These are phyloP conservation scores for Ctena decussata DNA, from an alignment of 2,888 invertebrate genomes.

Conservation along the genomic window DNA sequence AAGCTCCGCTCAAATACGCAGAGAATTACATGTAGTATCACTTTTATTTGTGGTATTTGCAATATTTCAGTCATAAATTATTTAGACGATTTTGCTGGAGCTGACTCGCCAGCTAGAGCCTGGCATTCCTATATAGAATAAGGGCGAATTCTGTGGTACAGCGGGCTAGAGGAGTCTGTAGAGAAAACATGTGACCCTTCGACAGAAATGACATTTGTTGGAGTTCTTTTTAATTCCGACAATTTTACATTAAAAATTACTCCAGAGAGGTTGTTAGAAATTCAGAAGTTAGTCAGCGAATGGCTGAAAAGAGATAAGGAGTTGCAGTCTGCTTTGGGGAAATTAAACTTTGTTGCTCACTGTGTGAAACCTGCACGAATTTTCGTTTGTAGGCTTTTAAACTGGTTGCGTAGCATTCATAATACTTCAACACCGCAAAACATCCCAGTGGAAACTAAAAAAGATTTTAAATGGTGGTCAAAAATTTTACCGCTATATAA, in stretches of 20 bases:
- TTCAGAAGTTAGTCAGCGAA: background rate
- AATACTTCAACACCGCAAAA: background rate
- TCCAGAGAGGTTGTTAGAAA: background rate
- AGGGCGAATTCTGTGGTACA: background rate
- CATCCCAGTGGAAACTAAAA: background rate
- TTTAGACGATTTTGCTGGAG: background rate
- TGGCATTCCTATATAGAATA: background rate
- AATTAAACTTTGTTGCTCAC: background rate
- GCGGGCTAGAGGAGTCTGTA: background rate
- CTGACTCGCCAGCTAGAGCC: background rate
- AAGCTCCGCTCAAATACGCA: background rate
- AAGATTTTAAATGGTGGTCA: background rate
- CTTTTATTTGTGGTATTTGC: background rate
- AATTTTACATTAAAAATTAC: background rate
- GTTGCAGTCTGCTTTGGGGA: background rate
- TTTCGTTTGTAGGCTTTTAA: background rate
- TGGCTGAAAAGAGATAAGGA: background rate
- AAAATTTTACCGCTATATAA: background rate
- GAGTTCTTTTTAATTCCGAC: background rate
- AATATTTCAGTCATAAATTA: background rate
- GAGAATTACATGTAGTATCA: background rate
- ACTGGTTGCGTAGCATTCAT: background rate
- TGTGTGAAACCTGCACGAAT: background rate
- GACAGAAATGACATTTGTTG: background rate
- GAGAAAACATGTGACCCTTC: background rate